Evolutionary conservation across 1,140 invertebrate species (phyloP), one percentile per base, ranked within the genome.

Genomic region (Zophobas morio): DNA sequence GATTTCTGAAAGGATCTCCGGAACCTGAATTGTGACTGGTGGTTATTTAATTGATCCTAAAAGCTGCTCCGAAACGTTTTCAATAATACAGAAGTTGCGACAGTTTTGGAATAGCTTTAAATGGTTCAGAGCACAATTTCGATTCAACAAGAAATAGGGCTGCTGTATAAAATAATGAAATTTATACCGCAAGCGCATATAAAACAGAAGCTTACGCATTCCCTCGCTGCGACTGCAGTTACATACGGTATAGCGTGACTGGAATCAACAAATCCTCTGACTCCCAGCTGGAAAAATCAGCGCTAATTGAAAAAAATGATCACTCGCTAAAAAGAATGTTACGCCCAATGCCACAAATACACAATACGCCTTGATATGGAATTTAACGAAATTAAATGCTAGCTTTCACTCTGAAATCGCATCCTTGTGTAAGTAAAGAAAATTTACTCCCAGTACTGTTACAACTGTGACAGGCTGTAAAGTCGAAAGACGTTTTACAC

Each of bases 11-110:
- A 36, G 60, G 33, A 66, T 39, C 37, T 66, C 39, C 60, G 20
- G 39, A 66, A 66, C 3, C 42, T 42, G 39, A 66, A 37, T 66
- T 66, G 60, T 66, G 60, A 66, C 60, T 40, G 39, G 60, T 66
- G 60, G 60, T 66, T 66, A 42, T 66, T 66, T 66, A 66, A 66
- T 66, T 66, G 60, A 66, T 66, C 33, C 36, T 66, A 66, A 66
- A 40, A 66, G 39, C 37, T 66, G 60, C 42, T 66, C 39, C n/a
- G 32, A 66, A 66, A 66, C 39, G 33, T 66, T 66, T 66, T 66
- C 60, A 42, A 40, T 42, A 66, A 32, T 66, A 66, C 33, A 66
- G 20, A 66, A 36, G 60, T 66, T 42, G 35, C n/a, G 35, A 36
- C 56, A 60, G 56, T 60, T 60, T 66, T 39, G 39, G n/a, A 66